Base-by-base conservation (phyloP, 2,888 invertebrate genomes). In the Molorchus minor region DNA sequence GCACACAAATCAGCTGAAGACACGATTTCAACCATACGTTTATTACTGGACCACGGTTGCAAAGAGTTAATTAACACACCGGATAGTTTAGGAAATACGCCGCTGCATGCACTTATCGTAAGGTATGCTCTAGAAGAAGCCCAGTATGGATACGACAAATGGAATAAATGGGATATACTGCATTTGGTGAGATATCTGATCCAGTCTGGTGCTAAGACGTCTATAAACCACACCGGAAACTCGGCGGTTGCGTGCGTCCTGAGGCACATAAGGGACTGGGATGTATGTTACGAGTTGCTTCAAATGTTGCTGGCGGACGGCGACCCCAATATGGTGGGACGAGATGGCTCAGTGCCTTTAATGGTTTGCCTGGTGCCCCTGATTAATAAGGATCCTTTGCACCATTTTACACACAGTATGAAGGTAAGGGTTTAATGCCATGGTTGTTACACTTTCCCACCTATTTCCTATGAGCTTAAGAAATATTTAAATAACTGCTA, bases 81-180 rank as follows among this genome's bases (percentile, higher is more conserved):
- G 0, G 91, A 91, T 74, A 87, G 86, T 30, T 80, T 90, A 49
- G 89, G 90, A 0, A 90, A 91, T 77, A 91, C 91, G 0, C 89
- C 90, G 0, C 78, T 91, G n/a, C 91, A 91, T 79, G 88, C 85
- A 0, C 75, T 86, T 2, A 85, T 86, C 43, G 85, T 86, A 2
- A 81, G 88, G 17, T 89, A 89, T 76, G 88, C 89, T 0, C 73
- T 89, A 64, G 89, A 90, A 75, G 89, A 90, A 76, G 87, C 87
- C 12, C 76, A 78, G 57, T 88, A 87, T 71, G 88, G 88, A 4
- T 87, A 88, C 70, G 85, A 87, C 69, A 87, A 87, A 62, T 89
- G 88, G 89, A 88, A 87, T 71, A 89, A 90, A 74, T 89, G 90
- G 86, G 90, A 90, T 75, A 87, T 91, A 43, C 79, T 91, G 51